phyloP scores from a whole-genome alignment of 2,797 vertebrate genomes.

The Melanotaenia boesemani region DNA sequence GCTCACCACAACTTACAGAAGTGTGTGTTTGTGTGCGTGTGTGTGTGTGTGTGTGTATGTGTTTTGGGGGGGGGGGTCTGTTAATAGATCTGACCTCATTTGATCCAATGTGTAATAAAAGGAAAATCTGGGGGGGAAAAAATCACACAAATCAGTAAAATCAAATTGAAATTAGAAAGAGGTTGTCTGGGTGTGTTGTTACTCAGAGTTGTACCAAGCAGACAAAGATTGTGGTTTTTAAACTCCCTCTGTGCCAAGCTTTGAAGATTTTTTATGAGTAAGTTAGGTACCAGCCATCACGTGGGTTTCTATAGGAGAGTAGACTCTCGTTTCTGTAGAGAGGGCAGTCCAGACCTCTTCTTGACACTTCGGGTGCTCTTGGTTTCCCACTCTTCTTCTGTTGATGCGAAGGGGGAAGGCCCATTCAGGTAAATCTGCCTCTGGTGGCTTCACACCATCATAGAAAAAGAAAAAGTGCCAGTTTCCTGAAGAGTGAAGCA shows the following conservation, averaged over 20 bases:
- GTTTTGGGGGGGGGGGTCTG: background rate
- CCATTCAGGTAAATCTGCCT: constrained; percentile 42
- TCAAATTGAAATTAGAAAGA: constrained; percentile 51
- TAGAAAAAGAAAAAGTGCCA: constrained; percentile 15
- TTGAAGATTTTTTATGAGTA: constrained; percentile 68
- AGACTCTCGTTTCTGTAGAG: constrained; percentile 68
- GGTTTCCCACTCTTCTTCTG: constrained; percentile 56
- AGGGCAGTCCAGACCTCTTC: constrained; percentile 66
- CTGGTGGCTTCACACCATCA: constrained; percentile 45
- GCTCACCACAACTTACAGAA: background rate
- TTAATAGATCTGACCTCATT: background rate
- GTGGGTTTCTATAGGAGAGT: constrained; percentile 69
- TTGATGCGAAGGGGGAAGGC: constrained; percentile 51
- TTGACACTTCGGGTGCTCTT: constrained; percentile 40
- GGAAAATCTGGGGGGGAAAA: constrained; percentile 6
- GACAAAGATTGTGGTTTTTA: constrained; percentile 54
- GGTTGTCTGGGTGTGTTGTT: constrained; percentile 33
- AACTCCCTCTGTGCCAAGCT: constrained; percentile 51
- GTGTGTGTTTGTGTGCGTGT: too few species aligned
- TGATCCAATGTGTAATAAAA: background rate
- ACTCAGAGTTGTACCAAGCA: constrained; percentile 59
- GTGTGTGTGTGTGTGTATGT: too few species aligned
- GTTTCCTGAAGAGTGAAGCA: constrained; percentile 59
- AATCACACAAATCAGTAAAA: constrained; percentile 8
- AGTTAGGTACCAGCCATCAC: constrained; percentile 66